phyloP scores from a whole-genome alignment of 2,797 vertebrate species.

The Petrocephalus sullivani region DNA sequence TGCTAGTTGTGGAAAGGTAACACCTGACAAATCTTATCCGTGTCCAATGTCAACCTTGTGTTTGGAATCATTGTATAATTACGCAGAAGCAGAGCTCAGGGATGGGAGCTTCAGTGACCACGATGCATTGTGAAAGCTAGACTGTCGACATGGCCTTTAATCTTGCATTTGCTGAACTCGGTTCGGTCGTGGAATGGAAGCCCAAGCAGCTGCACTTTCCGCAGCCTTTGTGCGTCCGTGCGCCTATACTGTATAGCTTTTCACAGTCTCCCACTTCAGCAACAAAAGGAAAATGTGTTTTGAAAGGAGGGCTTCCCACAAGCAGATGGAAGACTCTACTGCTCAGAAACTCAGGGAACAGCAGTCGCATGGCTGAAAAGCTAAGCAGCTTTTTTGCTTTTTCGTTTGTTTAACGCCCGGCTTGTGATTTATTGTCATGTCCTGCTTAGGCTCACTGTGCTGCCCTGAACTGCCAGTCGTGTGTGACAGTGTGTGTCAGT shows the following conservation, averaged over 20 bases:
- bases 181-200: neutral
- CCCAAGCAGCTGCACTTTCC: neutral
- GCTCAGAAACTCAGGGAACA: neutral
- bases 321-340: neutral
- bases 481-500: neutral
- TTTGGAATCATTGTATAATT: neutral
- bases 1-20: neutral
- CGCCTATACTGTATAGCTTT: neutral
- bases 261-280: neutral
- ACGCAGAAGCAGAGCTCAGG: neutral
- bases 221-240: neutral
- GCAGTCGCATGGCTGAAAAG: neutral
- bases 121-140: neutral
- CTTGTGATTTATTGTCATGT: conserved; percentile 63
- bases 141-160: neutral
- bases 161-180: neutral
- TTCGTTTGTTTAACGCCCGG: neutral
- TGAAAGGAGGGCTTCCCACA: neutral
- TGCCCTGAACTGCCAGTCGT: neutral
- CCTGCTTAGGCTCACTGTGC: neutral
- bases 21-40: neutral
- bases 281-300: neutral
- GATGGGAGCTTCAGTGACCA: neutral
- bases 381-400: neutral
- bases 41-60: neutral